phyloP scores from a whole-genome alignment of 2,113 vertebrate species.

The Eudorcas thomsonii region DNA sequence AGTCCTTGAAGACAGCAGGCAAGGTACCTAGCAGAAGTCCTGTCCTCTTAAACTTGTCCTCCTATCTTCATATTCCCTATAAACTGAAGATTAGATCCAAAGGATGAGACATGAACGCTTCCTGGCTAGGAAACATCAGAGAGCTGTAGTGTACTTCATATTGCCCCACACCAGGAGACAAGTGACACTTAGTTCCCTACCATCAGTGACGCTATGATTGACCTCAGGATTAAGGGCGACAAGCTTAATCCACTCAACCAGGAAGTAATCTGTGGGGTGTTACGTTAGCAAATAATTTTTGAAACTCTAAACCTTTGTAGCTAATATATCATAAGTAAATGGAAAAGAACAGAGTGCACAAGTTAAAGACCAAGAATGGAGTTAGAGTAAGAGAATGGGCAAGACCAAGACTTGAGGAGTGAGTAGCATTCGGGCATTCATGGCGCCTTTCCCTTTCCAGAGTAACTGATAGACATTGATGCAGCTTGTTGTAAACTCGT shows the following conservation, averaged over 20 bases:
- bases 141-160: not conserved
- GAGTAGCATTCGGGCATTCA: accelerated
- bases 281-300: not conserved
- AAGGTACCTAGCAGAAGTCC: not conserved
- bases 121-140: not conserved
- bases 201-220: accelerated
- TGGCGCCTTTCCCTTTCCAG: not conserved
- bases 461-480: not conserved
- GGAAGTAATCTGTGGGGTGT: not conserved
- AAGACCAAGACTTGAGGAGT: not conserved
- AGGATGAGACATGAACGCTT: not conserved
- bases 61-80: not conserved
- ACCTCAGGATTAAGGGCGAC: not conserved
- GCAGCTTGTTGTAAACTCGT: not conserved
- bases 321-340: not conserved
- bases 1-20: not conserved
- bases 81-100: not conserved
- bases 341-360: not conserved
- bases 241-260: not conserved
- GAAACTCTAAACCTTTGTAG: not conserved
- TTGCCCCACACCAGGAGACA: not conserved
- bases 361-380: not conserved
- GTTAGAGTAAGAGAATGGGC: not conserved
- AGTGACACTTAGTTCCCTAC: no score
- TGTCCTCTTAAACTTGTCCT: not conserved